phyloP scores from a whole-genome alignment of 2,888 invertebrate genomes.

The Amiota mariae region DNA sequence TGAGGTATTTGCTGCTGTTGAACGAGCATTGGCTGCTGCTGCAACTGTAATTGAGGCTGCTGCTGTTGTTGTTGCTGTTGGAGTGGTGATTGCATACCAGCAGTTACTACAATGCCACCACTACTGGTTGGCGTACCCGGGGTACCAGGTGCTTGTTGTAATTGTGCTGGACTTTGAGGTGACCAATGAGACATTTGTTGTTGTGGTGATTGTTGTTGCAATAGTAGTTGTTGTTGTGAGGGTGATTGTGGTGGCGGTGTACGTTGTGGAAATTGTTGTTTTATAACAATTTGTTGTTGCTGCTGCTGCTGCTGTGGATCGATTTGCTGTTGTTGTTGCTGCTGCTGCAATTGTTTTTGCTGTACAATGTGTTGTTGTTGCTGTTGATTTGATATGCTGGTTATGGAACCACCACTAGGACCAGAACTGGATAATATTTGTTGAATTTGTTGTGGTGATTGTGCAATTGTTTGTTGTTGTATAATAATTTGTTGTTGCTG shows the following conservation, averaged over 20 bases:
- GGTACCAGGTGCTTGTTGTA: slow-evolving; percentile 54
- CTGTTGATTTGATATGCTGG: neutral
- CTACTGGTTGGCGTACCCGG: slow-evolving; percentile 56
- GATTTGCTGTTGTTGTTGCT: slow-evolving; percentile 69
- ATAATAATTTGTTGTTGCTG: slow-evolving; percentile 62
- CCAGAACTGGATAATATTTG: slow-evolving; percentile 50
- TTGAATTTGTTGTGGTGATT: slow-evolving; percentile 71
- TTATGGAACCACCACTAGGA: slow-evolving; percentile 43
- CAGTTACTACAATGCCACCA: slow-evolving; percentile 44
- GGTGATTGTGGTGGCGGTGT: slow-evolving; percentile 67
- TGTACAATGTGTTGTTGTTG: slow-evolving; percentile 68
- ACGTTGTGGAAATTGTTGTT: slow-evolving; percentile 68
- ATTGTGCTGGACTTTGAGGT: slow-evolving; percentile 68
- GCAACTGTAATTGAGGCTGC: slow-evolving; percentile 42
- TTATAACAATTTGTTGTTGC: slow-evolving; percentile 71
- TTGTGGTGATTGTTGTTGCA: slow-evolving; percentile 75
- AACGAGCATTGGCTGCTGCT: slow-evolving; percentile 54
- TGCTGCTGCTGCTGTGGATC: slow-evolving; percentile 74
- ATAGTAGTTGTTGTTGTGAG: slow-evolving; percentile 75
- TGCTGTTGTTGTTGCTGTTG: slow-evolving; percentile 55
- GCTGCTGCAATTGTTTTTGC: slow-evolving; percentile 77
- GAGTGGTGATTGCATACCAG: slow-evolving; percentile 61
- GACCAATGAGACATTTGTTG: slow-evolving; percentile 74
- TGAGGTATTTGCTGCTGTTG: slow-evolving; percentile 53
- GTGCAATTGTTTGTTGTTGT: slow-evolving; percentile 76